Evolutionary conservation across 2,113 vertebrate genomes (phyloP).

Genomic region (Formicarius rufipectus): DNA sequence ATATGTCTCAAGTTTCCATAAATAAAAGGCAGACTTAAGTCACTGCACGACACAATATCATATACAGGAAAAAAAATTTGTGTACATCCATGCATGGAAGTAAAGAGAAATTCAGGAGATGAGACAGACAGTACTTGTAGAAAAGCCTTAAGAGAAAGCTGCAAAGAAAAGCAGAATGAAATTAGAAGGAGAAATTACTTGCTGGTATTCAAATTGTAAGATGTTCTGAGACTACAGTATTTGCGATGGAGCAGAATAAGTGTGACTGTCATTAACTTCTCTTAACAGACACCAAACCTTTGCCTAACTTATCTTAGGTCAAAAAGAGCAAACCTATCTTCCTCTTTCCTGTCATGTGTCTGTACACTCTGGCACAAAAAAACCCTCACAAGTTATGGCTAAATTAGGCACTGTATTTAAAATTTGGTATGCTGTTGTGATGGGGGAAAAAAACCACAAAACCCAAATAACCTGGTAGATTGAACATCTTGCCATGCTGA

Average conservation of each 20-base stretch:
- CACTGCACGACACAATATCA: neutral
- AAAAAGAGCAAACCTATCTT: neutral
- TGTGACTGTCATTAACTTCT: neutral
- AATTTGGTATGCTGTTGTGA: neutral
- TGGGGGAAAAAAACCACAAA: neutral
- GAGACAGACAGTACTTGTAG: neutral
- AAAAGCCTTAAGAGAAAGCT: neutral
- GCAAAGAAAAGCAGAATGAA: neutral
- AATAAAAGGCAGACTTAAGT: neutral
- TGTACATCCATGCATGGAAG: neutral
- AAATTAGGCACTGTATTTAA: neutral
- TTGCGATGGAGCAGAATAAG: neutral
- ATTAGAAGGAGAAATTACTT: neutral
- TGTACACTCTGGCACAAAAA: neutral
- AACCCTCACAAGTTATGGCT: neutral
- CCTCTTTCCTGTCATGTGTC: neutral
- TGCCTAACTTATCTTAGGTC: neutral
- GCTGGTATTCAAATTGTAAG: neutral
- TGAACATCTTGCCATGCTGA: fast-evolving
- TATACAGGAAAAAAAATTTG: neutral
- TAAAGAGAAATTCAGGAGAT: neutral
- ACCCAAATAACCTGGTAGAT: neutral
- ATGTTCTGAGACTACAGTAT: neutral
- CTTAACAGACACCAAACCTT: neutral
- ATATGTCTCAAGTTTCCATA: neutral